Conservation (phyloP, 2,888 invertebrate species). For the Philereme vetulata region DNA sequence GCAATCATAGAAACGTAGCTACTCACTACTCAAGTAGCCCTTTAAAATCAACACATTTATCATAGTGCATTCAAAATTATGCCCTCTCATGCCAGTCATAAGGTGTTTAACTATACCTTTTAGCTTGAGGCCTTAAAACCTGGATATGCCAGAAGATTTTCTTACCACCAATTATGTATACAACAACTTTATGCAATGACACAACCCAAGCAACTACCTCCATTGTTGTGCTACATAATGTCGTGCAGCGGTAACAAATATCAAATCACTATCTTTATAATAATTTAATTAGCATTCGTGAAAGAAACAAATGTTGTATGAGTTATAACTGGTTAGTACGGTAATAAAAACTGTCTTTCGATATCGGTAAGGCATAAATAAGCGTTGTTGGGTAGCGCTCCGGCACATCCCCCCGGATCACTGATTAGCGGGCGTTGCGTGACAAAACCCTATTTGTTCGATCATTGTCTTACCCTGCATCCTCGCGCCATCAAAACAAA, state of each 20-base stretch:
- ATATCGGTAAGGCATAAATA: constrained; percentile 78
- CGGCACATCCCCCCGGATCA: constrained; percentile 68
- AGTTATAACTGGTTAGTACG: constrained; percentile 57
- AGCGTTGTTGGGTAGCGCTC: constrained; percentile 70
- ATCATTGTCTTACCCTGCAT: constrained; percentile 77
- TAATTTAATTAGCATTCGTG: constrained; percentile 9
- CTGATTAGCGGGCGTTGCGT: constrained; percentile 76
- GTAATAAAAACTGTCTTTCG: constrained; percentile 69
- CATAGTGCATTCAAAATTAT: too few relatives aligned
- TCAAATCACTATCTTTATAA: neutral
- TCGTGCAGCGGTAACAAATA: neutral
- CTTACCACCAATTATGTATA: too few relatives aligned
- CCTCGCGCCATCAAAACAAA: constrained; percentile 69
- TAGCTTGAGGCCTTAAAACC: too few relatives aligned
- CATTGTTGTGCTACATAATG: neutral
- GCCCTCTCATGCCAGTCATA: too few relatives aligned
- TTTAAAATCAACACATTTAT: too few relatives aligned
- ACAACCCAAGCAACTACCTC: neutral
- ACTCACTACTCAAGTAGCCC: too few relatives aligned
- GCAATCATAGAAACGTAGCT: too few relatives aligned
- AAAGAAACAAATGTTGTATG: constrained; percentile 39
- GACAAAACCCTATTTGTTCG: constrained; percentile 81
- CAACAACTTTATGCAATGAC: too few relatives aligned
- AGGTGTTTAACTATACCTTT: too few relatives aligned
- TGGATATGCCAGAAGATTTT: too few relatives aligned